Conservation (phyloP, 92 coral and sea anemone genomes). For the Meandrina meandrites region DNA sequence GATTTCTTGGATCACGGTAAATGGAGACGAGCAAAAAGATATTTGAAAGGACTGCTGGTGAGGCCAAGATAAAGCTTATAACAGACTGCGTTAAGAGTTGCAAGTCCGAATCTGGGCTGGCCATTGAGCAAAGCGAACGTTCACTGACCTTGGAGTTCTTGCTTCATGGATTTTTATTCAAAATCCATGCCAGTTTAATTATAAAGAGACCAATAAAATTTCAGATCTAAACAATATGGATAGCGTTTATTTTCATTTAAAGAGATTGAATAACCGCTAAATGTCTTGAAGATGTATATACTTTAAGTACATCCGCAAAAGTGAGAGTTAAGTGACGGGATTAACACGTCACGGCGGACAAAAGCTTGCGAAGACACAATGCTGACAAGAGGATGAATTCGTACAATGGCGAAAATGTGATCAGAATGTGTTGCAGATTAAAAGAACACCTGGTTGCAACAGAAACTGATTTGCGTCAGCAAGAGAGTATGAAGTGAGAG, state of each 20-base stretch:
- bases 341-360: too few relatives aligned
- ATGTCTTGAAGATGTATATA: neutral
- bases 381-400: too few relatives aligned
- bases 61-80: conserved; percentile 10
- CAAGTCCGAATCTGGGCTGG: neutral
- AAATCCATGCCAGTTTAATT: neutral
- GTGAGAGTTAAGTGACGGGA: too few relatives aligned
- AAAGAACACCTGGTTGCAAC: neutral
- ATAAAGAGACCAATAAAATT: neutral
- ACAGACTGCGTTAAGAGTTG: conserved; percentile 12
- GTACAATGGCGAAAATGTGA: neutral
- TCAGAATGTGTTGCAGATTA: neutral
- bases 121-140: neutral
- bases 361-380: too few relatives aligned
- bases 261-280: neutral
- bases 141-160: too few relatives aligned
- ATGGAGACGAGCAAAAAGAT: conserved; percentile 15
- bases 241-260: too few relatives aligned
- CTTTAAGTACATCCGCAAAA: too few relatives aligned
- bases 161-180: neutral
- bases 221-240: neutral
- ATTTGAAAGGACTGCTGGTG: conserved; percentile 28
- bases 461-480: neutral
- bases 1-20: neutral
- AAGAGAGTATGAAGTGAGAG: too few relatives aligned